Base-by-base conservation (phyloP, 2,888 invertebrate genomes). In the Teleogryllus oceanicus region DNA sequence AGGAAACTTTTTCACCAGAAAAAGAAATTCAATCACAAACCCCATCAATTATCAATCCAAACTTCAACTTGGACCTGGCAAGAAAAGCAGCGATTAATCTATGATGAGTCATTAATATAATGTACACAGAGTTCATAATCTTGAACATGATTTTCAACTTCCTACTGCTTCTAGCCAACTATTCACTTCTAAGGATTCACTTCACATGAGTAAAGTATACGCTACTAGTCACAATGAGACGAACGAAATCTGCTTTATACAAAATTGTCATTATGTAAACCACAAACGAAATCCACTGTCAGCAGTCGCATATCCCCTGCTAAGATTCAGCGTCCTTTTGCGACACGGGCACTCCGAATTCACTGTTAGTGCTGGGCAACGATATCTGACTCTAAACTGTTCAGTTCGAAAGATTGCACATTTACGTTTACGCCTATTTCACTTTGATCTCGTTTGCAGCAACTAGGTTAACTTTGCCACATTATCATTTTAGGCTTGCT, bases 1-100 rank as follows among this genome's bases (percentile, higher is more conserved):
- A n/a, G 24, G 20, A 78, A 78, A 16, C 37, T 78, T 51, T n/a
- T 76, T 76, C 49, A 76, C 49, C 75, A 50, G 37, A 75, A 51
- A 76, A 76, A 21, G 21, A n/a, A 18, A 24, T 49, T 49, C n/a
- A 37, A 20, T 79, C 21, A 62, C 62, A 62, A 37, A 62, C n/a
- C 62, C 62, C 62, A 62, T 13, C 13, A 62, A 12, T n/a, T n/a
- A 62, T 62, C 62, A 18, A 62, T 62, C 62, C 62, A 62, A 62
- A 62, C n/a, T 62, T 62, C 13, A 62, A 62, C 62, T 62, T 62
- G 62, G 62, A 62, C 62, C 5, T 62, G 62, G 62, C 62, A 62
- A 62, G 62, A 62, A 62, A 62, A 62, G 62, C 62, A 62, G 62
- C 13, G 62, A 62, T 18, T 62, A 62, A 62, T 37, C 37, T 37